Evolutionary conservation across 2,113 vertebrate species (phyloP), one percentile per base, ranked within the genome.

Genomic region (Pica pica): DNA sequence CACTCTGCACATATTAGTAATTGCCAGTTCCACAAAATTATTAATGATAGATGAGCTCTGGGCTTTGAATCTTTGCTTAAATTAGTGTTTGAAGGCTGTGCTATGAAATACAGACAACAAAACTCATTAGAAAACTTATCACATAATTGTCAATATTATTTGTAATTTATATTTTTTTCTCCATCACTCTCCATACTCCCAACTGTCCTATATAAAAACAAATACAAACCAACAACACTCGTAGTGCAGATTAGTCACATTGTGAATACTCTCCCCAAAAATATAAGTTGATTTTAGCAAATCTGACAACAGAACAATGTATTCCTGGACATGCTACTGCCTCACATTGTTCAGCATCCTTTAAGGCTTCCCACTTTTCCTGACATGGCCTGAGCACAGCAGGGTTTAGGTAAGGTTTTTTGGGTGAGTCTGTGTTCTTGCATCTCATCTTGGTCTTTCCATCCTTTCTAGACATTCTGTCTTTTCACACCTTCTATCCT

Each of bases 31-130:
- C 63, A 14, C 76, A 74, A 92, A 97, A 95, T 96, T 96, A 88
- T 95, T 97, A 94, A 93, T 94, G 97, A 95, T 96, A 71, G 41
- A 94, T 93, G 85, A 94, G 68, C 65, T 95, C 46, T 94, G 81
- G 52, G 65, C 67, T 97, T 93, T 91, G 91, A 94, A 82, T 89
- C 88, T 97, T 90, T 90, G 42, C 55, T 81, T 93, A 65, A 78
- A 89, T 93, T 76, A 80, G 77, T 87, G 55, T 96, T 87, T 89
- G 83, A 82, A 79, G 52, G 76, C 16, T 83, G 74, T 22, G 71
- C 49, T 39, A 57, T 93, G 88, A 93, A 79, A 90, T 49, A 78
- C 13, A 68, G 70, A 75, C 82, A 93, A 55, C 46, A 79, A 85
- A 96, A 91, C 37, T 33, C 9, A 67, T 87, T 83, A 86, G 68